phyloP scores from a whole-genome alignment of 2,888 invertebrate species.

The Chrysolina haemoptera region DNA sequence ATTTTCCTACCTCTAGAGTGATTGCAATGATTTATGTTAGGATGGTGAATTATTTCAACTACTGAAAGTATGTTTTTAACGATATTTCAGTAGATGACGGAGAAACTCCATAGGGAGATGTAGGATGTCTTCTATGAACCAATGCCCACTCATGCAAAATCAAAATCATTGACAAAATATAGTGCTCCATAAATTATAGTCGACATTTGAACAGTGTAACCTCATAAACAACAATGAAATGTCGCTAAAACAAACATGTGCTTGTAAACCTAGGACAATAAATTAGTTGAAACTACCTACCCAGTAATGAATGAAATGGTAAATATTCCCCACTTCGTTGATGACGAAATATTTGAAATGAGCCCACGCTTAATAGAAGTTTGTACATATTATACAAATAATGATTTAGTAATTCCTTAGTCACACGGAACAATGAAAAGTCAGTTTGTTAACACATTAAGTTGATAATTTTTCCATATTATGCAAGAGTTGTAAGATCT shows the following conservation, averaged over 20 bases:
- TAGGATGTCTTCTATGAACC: no score
- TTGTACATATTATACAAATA: neutral
- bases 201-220: neutral
- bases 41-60: no score
- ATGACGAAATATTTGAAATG: conserved; percentile 15
- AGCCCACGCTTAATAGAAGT: neutral
- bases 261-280: conserved; percentile 10
- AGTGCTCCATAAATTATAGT: neutral
- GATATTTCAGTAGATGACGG: no score
- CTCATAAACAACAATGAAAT: neutral
- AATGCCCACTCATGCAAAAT: no score
- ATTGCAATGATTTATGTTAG: no score
- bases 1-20: no score
- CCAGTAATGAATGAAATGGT: conserved; percentile 13
- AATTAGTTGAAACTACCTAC: conserved; percentile 5
- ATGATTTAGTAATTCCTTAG: conserved; percentile 2
- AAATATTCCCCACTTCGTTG: neutral
- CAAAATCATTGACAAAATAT: no score
- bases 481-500: conserved; percentile 2
- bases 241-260: conserved; percentile 7
- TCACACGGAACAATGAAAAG: neutral
- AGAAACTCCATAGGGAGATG: no score
- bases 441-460: conserved; percentile 6
- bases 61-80: no score
- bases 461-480: conserved; percentile 10